phyloP scores from a whole-genome alignment of 2,797 vertebrate species.

The Cuculus canorus region DNA sequence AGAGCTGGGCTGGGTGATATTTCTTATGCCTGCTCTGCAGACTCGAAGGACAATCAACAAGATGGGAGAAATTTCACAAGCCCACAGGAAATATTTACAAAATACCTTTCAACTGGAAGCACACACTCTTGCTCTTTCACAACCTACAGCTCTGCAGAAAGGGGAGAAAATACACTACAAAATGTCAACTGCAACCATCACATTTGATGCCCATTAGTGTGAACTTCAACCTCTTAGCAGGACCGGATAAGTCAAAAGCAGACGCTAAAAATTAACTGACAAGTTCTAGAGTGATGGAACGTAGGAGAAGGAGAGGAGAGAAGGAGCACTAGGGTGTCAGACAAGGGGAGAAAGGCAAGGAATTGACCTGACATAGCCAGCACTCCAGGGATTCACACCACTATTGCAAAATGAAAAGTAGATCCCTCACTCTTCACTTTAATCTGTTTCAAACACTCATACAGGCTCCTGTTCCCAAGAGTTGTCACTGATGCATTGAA shows the following conservation, averaged over 20 bases:
- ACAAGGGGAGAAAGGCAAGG: background rate
- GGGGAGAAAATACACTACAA: background rate
- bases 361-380: background rate
- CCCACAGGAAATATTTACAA: conserved; percentile 55
- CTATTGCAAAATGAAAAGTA: conserved; percentile 1
- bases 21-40: conserved; percentile 1
- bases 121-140: background rate
- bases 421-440: conserved; percentile 4
- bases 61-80: conserved; percentile 60
- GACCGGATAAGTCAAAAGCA: background rate
- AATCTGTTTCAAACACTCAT: conserved; percentile 3
- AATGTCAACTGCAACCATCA: background rate
- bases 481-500: background rate
- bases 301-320: background rate
- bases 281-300: background rate
- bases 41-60: conserved; percentile 1
- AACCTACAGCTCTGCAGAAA: background rate
- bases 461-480: background rate
- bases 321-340: background rate
- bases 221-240: background rate
- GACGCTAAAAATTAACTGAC: background rate
- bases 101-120: conserved; percentile 8
- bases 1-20: background rate
- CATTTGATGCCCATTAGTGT: background rate
- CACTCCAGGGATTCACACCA: background rate